Evolutionary conservation across 1,140 invertebrate genomes (phyloP), one percentile per base, ranked within the genome.

Genomic region (Trialeurodes vaporariorum): DNA sequence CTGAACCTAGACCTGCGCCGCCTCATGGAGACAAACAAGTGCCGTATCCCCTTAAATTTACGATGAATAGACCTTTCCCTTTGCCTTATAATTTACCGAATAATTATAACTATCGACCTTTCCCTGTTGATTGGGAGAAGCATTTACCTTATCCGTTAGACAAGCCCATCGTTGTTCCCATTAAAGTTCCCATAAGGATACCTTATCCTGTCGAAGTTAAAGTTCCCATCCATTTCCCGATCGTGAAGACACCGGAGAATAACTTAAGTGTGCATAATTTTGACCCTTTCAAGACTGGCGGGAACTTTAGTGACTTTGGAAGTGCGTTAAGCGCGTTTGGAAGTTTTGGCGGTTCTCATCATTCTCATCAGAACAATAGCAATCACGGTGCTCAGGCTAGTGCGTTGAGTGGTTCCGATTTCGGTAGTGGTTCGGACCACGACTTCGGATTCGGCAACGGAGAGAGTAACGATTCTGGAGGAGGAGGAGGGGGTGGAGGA

Each of bases 111-210:
- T 72, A 75, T 0, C 80, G 79, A 72, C 82, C 82, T 2, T 82
- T 81, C 65, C 80, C 82, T 26, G 78, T 80, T 9, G 73, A 75
- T 2, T 79, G 83, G 0, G 88, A 90, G 73, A 90, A 90, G 79
- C 89, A 88, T 76, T 87, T 91, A 70, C 87, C 87, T 61, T 88
- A 88, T 80, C 84, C 84, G 22, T 86, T 89, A 40, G 81, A 83
- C 75, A 79, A 81, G 68, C 81, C 83, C 34, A 82, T 85, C 0
- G 83, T 84, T 75, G 83, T 84, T 27, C 79, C 79, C 11, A 81
- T 86, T 60, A 75, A 77, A 34, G 72, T 77, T 24, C 75, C 83
- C 83, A 59, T 65, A 1, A 76, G 79, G 61, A 75, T 80, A 9
- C 78, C 76, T 2, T 79, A 78, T 40, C 75, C 77, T 0, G 80